A percentile compares a stretch with the other conserved stretches of the same genome.
Conservation (phyloP, 1,140 invertebrate genomes). For the Metaphire vulgaris region DNA sequence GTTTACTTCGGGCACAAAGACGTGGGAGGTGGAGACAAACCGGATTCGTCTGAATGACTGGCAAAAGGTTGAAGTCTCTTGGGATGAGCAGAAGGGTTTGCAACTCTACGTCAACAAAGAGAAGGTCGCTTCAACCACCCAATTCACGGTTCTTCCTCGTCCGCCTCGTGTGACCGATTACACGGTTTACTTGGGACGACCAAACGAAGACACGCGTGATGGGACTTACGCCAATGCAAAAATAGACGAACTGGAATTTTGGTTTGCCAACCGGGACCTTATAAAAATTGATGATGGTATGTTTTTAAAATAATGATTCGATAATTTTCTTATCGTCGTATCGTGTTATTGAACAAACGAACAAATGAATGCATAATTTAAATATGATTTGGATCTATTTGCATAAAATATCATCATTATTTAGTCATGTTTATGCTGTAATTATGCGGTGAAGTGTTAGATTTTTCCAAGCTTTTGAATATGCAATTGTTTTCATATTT, state of each 20-base stretch:
- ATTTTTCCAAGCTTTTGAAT: too few species aligned
- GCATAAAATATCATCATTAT: too few species aligned
- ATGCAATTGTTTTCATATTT: too few species aligned
- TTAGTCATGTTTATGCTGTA: too few species aligned
- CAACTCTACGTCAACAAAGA: constrained; percentile 40
- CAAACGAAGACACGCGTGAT: constrained; percentile 20
- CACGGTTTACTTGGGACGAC: constrained; percentile 27
- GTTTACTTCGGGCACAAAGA: constrained; percentile 21
- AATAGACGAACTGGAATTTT: constrained; percentile 47
- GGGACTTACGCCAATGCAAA: constrained; percentile 32
- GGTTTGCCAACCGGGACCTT: constrained; percentile 36
- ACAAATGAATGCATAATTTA: too few species aligned
- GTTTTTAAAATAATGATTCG: too few species aligned
- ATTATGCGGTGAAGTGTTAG: too few species aligned
- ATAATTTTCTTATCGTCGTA: too few species aligned
- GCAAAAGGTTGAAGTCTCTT: constrained; percentile 46
- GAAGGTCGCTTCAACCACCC: constrained; percentile 17
- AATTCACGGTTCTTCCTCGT: neutral
- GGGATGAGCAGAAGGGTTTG: constrained; percentile 42
- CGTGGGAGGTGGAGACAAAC: constrained; percentile 40
- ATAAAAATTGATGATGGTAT: constrained; percentile 15
- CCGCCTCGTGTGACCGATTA: constrained; percentile 1
- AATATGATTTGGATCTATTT: too few species aligned
- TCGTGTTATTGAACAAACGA: too few species aligned
- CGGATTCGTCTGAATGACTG: constrained; percentile 36